A percentile compares a stretch with the other conserved stretches of the same genome.
Conservation (phyloP, 2,113 vertebrate species). For the Antechinus stuartii region DNA sequence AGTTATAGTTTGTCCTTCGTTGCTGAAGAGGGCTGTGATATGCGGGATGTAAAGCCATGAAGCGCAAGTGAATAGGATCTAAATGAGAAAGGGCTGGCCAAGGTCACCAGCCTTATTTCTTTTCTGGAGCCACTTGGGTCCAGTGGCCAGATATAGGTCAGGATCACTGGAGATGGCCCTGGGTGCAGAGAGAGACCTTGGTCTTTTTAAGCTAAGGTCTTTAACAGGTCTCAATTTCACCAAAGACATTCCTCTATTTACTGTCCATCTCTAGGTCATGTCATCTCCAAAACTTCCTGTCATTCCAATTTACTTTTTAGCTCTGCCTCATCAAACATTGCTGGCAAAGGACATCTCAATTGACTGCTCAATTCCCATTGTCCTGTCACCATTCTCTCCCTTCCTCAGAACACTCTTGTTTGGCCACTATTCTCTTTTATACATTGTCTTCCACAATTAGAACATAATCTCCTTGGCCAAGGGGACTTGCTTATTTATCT, state of each 20-base stretch:
- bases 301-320: background rate
- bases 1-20: too few species aligned
- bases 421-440: background rate
- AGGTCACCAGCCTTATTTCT: too few species aligned
- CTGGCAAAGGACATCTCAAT: background rate
- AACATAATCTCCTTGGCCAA: background rate
- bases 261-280: background rate
- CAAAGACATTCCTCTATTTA: background rate
- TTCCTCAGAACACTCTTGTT: background rate
- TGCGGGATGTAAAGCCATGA: too few species aligned
- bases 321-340: background rate
- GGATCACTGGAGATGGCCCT: too few species aligned
- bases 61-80: too few species aligned
- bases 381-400: background rate
- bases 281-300: background rate
- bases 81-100: too few species aligned
- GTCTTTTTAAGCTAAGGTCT: too few species aligned
- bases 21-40: too few species aligned
- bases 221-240: too few species aligned
- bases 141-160: too few species aligned
- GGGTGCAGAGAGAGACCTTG: too few species aligned
- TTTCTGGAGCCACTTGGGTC: too few species aligned
- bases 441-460: background rate
- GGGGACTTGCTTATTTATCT: background rate
- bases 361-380: background rate